These are phyloP conservation scores for Lepetodrilus schrolli DNA, from an alignment of 2,888 invertebrate genomes.

Conservation along the genomic window DNA sequence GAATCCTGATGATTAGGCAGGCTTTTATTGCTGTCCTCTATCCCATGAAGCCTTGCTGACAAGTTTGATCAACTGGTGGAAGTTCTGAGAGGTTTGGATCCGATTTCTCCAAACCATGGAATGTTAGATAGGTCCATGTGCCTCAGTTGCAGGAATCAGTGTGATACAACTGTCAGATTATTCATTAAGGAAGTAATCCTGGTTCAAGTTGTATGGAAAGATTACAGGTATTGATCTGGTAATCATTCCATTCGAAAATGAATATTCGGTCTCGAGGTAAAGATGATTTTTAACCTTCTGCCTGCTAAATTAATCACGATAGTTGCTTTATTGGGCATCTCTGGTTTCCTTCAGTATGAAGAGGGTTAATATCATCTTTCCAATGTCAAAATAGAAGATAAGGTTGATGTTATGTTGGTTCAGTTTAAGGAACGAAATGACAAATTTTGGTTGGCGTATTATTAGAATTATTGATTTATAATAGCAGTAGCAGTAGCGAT, in stretches of 20 bases:
- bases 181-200: background rate
- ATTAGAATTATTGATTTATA: too few relatives aligned
- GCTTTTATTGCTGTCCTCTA: conserved; percentile 3
- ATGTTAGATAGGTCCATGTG: conserved; percentile 8
- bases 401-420: too few relatives aligned
- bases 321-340: too few relatives aligned
- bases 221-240: background rate
- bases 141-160: background rate
- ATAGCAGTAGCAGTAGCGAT: too few relatives aligned
- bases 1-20: conserved; percentile 4
- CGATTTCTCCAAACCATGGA: background rate
- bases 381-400: too few relatives aligned
- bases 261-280: background rate
- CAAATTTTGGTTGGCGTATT: too few relatives aligned
- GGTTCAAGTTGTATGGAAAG: background rate
- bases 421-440: too few relatives aligned
- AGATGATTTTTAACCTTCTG: background rate
- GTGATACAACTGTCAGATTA: background rate
- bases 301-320: background rate
- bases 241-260: background rate
- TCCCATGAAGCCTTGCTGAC: background rate
- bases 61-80: conserved; percentile 21
- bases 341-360: too few relatives aligned
- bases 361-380: too few relatives aligned
- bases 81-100: background rate